A percentile compares a stretch with the other conserved stretches of the same genome.
These are phyloP conservation scores for Metridium senile DNA, from an alignment of 92 coral and sea anemone genomes.

Conservation along the genomic window DNA sequence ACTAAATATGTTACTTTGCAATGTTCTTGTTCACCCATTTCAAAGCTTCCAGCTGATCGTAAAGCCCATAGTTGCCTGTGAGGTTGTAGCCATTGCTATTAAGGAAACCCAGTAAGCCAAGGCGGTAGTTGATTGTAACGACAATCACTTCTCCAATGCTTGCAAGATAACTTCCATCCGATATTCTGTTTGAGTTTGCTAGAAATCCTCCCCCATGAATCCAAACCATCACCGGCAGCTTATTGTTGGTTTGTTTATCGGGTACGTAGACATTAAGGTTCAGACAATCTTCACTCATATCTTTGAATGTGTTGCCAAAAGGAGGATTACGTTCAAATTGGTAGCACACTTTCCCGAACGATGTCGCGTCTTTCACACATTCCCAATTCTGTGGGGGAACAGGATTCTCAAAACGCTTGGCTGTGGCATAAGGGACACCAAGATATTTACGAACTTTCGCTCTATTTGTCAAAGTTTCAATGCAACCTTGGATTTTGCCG, in stretches of 20 bases:
- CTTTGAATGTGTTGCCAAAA: background rate
- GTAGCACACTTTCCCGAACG: conserved; percentile 17
- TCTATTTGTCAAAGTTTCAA: background rate
- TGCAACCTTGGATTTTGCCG: background rate
- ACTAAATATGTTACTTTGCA: background rate
- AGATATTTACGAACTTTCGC: conserved; percentile 1
- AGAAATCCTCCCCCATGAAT: conserved; percentile 31
- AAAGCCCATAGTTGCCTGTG: conserved; percentile 40
- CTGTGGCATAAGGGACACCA: conserved; percentile 26
- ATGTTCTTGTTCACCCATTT: conserved; percentile 42
- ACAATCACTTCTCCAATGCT: conserved; percentile 33
- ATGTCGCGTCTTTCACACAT: background rate
- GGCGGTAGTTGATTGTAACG: conserved; percentile 31
- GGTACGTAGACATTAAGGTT: conserved; percentile 35
- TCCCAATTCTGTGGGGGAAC: conserved; percentile 21
- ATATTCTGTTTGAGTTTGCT: background rate
- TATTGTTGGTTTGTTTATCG: background rate
- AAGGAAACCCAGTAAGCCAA: conserved; percentile 38
- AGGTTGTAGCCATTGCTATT: background rate
- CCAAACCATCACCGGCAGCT: conserved; percentile 37
- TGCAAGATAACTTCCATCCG: conserved; percentile 38
- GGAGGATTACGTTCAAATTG: background rate
- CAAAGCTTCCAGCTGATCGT: conserved; percentile 37
- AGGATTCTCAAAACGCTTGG: conserved; percentile 20
- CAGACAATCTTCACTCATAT: conserved; percentile 28